Evolutionary conservation across 2,113 vertebrate genomes (phyloP).

Genomic region (Rattus rattus): DNA sequence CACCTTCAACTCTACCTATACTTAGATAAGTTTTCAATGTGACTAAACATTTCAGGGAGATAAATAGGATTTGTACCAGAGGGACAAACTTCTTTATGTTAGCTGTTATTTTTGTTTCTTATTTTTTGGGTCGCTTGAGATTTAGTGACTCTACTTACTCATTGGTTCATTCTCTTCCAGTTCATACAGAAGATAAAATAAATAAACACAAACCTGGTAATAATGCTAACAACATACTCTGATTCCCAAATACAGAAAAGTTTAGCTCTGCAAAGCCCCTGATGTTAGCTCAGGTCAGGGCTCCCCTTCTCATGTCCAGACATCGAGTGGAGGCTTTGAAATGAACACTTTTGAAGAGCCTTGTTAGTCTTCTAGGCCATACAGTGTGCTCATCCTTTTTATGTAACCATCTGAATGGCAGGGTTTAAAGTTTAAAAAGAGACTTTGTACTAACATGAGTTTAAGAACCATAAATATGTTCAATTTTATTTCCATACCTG

Average conservation of each 20-base stretch:
- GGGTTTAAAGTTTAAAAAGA: slow-evolving; percentile 18
- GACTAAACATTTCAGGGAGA: slow-evolving; percentile 17
- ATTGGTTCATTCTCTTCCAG: neutral
- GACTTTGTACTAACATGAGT: neutral
- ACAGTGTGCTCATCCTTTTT: neutral
- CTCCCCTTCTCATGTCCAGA: slow-evolving; percentile 2
- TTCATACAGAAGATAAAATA: slow-evolving; percentile 6
- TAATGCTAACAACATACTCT: neutral
- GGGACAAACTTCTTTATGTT: slow-evolving; percentile 15
- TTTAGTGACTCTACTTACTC: neutral
- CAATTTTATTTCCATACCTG: neutral
- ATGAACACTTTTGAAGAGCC: slow-evolving; percentile 53
- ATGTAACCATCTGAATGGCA: slow-evolving; percentile 21
- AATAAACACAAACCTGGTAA: neutral
- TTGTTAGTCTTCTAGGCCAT: slow-evolving; percentile 11
- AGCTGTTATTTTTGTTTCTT: neutral
- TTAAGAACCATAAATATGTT: slow-evolving; percentile 12
- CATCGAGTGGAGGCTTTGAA: slow-evolving; percentile 58
- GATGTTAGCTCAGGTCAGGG: neutral
- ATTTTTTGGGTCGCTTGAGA: neutral
- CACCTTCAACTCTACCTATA: neutral
- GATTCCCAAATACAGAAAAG: neutral
- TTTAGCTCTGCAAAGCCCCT: neutral
- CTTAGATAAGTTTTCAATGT: neutral
- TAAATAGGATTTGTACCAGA: neutral